phyloP scores from a whole-genome alignment of 2,888 invertebrate genomes.

The Erynnis tages region DNA sequence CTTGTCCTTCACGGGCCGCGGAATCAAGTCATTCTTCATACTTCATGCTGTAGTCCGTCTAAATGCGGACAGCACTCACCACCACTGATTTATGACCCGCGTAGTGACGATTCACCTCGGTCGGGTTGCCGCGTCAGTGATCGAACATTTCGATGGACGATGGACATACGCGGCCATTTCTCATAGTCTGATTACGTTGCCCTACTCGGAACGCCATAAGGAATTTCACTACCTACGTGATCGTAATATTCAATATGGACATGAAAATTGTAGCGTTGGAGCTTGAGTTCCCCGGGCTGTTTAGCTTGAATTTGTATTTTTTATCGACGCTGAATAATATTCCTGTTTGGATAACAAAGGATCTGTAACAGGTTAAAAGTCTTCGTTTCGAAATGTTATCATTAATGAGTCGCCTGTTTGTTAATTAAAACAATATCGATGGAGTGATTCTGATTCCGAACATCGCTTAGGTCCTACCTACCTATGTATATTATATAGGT shows the following conservation, averaged over 20 bases:
- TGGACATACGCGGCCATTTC: slow-evolving; percentile 16
- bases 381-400: no score
- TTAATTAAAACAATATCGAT: no score
- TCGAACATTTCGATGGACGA: slow-evolving; percentile 22
- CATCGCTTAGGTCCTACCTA: no score
- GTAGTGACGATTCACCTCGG: slow-evolving; percentile 32
- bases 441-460: no score
- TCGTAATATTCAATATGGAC: slow-evolving; percentile 23
- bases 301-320: not conserved
- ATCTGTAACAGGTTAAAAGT: no score
- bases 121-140: slow-evolving; percentile 25
- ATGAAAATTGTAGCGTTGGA: slow-evolving; percentile 11
- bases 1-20: slow-evolving; percentile 66
- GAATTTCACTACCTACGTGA: slow-evolving; percentile 32
- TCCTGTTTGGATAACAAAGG: no score
- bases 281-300: not conserved
- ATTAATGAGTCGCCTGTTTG: no score
- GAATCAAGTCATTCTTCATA: slow-evolving; percentile 50
- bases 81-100: slow-evolving; percentile 34
- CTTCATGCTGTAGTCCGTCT: slow-evolving; percentile 29
- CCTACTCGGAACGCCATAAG: slow-evolving; percentile 25
- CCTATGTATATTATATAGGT: no score
- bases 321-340: no score
- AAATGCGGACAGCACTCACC: slow-evolving; percentile 30
- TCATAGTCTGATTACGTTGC: slow-evolving; percentile 24